Evolutionary conservation across 1,140 invertebrate genomes (phyloP).

Genomic region (Bombus fervidus): DNA sequence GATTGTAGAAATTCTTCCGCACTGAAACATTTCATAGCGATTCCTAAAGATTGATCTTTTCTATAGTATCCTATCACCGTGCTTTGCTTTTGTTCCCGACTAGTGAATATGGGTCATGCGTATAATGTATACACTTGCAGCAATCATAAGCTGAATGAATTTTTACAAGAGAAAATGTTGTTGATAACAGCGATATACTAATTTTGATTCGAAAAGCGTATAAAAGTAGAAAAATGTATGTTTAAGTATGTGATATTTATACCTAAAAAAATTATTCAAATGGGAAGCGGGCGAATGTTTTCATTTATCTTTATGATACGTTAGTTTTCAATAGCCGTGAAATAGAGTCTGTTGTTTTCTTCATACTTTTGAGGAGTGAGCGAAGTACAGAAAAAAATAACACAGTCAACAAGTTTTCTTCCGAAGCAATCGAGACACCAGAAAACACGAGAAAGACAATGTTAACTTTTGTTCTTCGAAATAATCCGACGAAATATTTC

Average conservation of each 20-base stretch:
- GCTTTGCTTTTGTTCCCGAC: background rate
- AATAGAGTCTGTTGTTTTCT: background rate
- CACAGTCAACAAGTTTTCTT: slow-evolving; percentile 9
- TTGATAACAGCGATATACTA: background rate
- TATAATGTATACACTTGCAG: background rate
- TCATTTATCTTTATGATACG: background rate
- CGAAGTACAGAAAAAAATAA: background rate
- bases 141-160: background rate
- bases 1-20: background rate
- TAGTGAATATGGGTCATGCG: background rate
- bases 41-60: background rate
- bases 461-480: background rate
- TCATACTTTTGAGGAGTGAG: background rate
- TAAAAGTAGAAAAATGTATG: no score
- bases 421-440: background rate
- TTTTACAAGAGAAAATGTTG: background rate
- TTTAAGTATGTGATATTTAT: no score
- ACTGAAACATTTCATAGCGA: background rate
- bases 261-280: background rate
- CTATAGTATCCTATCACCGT: background rate
- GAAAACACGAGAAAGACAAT: background rate
- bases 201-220: background rate
- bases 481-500: background rate
- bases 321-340: background rate
- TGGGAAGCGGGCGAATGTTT: background rate